A percentile compares a stretch with the other conserved stretches of the same genome.
phyloP scores from a whole-genome alignment of 2,113 vertebrate species.

The Ahaetulla prasina region DNA sequence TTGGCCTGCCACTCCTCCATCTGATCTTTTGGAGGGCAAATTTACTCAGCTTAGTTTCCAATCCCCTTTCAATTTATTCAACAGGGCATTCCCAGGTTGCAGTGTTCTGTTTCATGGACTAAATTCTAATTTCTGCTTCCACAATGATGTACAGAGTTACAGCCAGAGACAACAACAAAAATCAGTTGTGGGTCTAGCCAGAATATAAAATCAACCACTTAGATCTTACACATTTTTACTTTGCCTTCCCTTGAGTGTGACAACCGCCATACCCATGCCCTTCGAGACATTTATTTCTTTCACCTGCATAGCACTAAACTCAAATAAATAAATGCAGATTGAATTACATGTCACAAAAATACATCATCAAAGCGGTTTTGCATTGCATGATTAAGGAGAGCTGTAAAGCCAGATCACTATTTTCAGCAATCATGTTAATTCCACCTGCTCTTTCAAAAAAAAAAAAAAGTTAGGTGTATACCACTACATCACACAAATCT shows the following conservation, averaged over 20 bases:
- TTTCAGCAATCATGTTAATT: slow-evolving; percentile 28
- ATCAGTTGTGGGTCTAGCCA: slow-evolving; percentile 25
- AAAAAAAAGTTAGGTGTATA: not conserved
- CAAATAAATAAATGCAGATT: slow-evolving; percentile 37
- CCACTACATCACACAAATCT: not conserved
- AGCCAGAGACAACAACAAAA: slow-evolving; percentile 19
- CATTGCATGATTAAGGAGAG: slow-evolving; percentile 47
- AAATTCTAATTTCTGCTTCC: slow-evolving; percentile 33
- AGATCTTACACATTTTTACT: slow-evolving; percentile 5
- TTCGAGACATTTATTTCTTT: slow-evolving; percentile 37
- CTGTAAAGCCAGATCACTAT: slow-evolving; percentile 37
- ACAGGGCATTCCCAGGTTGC: not conserved
- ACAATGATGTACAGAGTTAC: slow-evolving; percentile 29
- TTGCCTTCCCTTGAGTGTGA: slow-evolving; percentile 26
- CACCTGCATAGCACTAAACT: slow-evolving; percentile 16
- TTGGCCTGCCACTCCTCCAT: not conserved
- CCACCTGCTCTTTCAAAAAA: not conserved
- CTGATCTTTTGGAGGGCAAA: not conserved
- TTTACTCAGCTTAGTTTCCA: not conserved
- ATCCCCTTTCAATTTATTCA: not conserved
- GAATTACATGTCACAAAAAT: slow-evolving; percentile 34
- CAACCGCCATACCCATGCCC: slow-evolving; percentile 24
- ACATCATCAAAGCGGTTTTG: slow-evolving; percentile 19
- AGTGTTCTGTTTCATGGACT: not conserved
- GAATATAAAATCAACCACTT: slow-evolving; percentile 40